Evolutionary conservation across 2,113 vertebrate genomes (phyloP), one percentile per base, ranked within the genome.

Genomic region (Takifugu flavidus): DNA sequence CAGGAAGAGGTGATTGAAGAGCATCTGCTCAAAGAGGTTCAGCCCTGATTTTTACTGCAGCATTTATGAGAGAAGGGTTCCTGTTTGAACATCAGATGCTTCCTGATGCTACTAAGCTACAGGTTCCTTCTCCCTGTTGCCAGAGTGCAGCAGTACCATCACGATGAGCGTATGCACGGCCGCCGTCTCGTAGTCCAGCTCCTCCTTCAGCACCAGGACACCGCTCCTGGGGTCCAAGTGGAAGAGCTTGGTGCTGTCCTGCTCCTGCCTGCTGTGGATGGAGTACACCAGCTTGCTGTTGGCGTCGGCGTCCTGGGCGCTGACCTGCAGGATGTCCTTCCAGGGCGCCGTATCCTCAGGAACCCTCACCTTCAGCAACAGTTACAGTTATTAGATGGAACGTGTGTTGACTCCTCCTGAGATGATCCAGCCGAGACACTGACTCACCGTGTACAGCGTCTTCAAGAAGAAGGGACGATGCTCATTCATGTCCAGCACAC

Each of bases 191-290:
- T 92, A 94, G 79, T 94, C 93, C 58, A 98, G 76, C 52, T 89
- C 84, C 67, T 95, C 93, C 2, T 91, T 91, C 27, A 93, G 88
- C 56, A 94, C 89, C 64, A 98, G 85, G 6, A 74, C 76, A 0
- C 95, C 97, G 0, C 78, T 95, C 83, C 90, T 94, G 1, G 96
- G 94, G 77, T 98, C 96, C 82, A 99, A 29, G 62, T 95, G 94
- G 84, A 99, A 98, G 76, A 94, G 81, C 26, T 82, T 90, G 63
- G 87, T 66, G 75, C 95, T 98, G 73, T 86, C 82, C 0, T 90
- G 92, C 44, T 95, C 91, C 15, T 93, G 50, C 25, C 95, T 93
- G 79, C 92, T 89, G 14, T 97, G 93, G 75, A 99, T 89, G 77
- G 94, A 95, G 59, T 93, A 99, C 74, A 96, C 89, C 67, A 98